Conservation (phyloP, 2,888 invertebrate species). For the Leptopilina myrica region DNA sequence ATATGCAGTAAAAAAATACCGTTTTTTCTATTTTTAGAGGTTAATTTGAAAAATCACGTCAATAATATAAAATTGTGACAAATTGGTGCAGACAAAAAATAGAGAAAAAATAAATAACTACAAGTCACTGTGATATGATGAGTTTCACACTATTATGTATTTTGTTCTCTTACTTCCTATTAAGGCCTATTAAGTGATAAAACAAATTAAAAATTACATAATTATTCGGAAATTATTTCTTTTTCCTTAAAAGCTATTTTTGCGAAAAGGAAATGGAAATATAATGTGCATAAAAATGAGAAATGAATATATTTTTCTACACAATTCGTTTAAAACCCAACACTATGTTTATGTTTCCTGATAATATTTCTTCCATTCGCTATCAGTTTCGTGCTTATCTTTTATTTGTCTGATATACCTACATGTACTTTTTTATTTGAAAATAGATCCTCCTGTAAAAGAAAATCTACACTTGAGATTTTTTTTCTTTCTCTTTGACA, state of each 20-base stretch:
- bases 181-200: neutral
- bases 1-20: too few species aligned
- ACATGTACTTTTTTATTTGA: neutral
- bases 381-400: slow-evolving; percentile 27
- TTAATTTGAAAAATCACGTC: too few species aligned
- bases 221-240: neutral
- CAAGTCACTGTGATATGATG: slow-evolving; percentile 15
- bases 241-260: neutral
- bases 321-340: neutral
- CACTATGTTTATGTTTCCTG: neutral
- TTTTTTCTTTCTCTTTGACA: neutral
- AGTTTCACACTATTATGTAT: neutral
- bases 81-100: neutral
- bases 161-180: neutral
- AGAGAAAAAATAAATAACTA: neutral
- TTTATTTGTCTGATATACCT: neutral
- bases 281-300: neutral
- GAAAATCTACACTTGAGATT: neutral
- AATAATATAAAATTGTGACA: neutral
- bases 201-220: slow-evolving; percentile 6
- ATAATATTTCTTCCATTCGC: slow-evolving; percentile 14
- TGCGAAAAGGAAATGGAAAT: neutral
- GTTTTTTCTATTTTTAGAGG: too few species aligned
- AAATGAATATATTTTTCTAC: slow-evolving; percentile 13
- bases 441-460: neutral